Evolutionary conservation across 1,140 invertebrate genomes (phyloP).

Genomic region (Gonioctena quinquepunctata): DNA sequence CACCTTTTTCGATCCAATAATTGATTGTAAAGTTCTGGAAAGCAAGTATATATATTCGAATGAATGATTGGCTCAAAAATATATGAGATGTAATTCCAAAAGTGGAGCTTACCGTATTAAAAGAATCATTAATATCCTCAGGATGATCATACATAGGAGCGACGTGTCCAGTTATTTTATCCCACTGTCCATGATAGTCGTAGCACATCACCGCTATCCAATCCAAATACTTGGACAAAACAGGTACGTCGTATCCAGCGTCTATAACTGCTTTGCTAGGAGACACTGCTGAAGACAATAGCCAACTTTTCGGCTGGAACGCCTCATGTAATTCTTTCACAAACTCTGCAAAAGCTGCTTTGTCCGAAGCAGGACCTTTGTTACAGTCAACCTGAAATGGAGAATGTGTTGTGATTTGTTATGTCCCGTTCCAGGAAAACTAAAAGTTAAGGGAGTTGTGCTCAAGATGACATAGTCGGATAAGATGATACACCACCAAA

Average conservation of each 20-base stretch:
- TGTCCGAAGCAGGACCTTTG: constrained; percentile 62
- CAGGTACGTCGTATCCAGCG: constrained; percentile 74
- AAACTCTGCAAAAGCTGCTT: constrained; percentile 59
- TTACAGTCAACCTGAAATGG: constrained; percentile 61
- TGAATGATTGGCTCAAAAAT: background rate
- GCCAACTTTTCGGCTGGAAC: constrained; percentile 59
- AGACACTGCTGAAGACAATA: constrained; percentile 64
- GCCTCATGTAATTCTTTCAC: constrained; percentile 61
- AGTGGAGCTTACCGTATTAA: constrained; percentile 68
- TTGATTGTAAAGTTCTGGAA: constrained; percentile 76
- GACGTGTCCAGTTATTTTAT: constrained; percentile 85
- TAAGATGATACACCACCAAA: background rate
- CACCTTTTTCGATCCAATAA: constrained; percentile 80
- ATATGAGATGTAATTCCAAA: too few relatives aligned
- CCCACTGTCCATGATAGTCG: constrained; percentile 90
- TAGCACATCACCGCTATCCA: constrained; percentile 92
- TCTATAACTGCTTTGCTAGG: constrained; percentile 61
- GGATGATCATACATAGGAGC: constrained; percentile 78
- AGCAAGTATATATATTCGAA: background rate
- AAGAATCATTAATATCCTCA: constrained; percentile 72
- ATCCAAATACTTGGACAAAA: constrained; percentile 72
- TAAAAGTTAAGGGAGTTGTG: background rate
- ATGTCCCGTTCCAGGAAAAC: background rate
- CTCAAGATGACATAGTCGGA: background rate
- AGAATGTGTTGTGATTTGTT: background rate